A percentile compares a stretch with the other conserved stretches of the same genome.
These are phyloP conservation scores for Pygoscelis antarcticus DNA, from an alignment of 2,113 vertebrate genomes.

Conservation along the genomic window DNA sequence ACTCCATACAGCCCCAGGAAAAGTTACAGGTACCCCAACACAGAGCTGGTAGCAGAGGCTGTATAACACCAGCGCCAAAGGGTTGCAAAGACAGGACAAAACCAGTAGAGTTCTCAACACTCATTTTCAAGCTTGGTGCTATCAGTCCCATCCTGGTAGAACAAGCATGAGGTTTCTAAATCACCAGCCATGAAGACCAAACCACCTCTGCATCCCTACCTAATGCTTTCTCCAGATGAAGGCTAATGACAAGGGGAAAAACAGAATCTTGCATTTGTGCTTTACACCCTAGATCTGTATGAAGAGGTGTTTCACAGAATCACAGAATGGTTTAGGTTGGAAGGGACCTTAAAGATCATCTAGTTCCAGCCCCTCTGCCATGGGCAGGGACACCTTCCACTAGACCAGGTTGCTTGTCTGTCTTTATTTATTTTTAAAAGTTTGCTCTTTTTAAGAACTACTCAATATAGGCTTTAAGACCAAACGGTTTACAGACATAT, in stretches of 20 bases:
- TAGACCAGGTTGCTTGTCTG: not conserved
- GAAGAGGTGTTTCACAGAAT: not conserved
- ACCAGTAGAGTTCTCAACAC: rapidly evolving
- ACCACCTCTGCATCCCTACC: not conserved
- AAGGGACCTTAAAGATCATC: too few relatives aligned
- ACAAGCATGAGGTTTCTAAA: not conserved
- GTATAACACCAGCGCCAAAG: not conserved
- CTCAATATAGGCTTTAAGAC: not conserved
- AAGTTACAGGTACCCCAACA: not conserved
- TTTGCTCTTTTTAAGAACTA: not conserved
- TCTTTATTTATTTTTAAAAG: not conserved
- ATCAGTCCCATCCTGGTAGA: not conserved
- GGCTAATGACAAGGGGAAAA: not conserved
- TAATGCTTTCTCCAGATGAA: not conserved
- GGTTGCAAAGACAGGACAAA: rapidly evolving
- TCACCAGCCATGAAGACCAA: not conserved
- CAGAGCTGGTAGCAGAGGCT: not conserved
- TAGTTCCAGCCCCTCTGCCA: too few relatives aligned
- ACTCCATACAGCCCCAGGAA: not conserved
- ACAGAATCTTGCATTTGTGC: not conserved
- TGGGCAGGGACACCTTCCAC: too few relatives aligned
- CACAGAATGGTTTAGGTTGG: too few relatives aligned
- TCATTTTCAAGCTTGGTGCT: not conserved
- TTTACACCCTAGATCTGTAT: not conserved
- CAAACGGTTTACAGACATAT: not conserved